These are phyloP conservation scores for Hassar affinis DNA, from an alignment of 2,113 vertebrate genomes.

Conservation along the genomic window DNA sequence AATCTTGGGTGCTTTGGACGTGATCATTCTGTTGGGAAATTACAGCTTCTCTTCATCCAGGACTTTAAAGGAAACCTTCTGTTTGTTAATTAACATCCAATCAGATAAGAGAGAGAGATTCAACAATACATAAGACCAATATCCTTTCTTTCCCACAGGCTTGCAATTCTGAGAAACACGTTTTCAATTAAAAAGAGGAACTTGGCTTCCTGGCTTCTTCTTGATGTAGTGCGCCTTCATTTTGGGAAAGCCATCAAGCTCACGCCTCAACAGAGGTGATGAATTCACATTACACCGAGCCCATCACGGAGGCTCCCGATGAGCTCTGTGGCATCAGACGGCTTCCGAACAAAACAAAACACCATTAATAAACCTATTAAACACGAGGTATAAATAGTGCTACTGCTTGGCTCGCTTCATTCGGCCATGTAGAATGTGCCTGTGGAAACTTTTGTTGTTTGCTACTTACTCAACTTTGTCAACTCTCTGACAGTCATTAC, in stretches of 20 bases:
- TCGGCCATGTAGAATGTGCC: conserved; percentile 30
- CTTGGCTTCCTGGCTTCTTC: conserved; percentile 66
- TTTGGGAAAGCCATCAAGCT: conserved; percentile 52
- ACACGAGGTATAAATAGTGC: conserved; percentile 61
- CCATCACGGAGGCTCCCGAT: conserved; percentile 47
- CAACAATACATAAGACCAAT: conserved; percentile 68
- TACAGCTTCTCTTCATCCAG: conserved; percentile 48
- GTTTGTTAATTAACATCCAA: conserved; percentile 72
- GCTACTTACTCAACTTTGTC: conserved; percentile 21
- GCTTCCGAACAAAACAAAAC: conserved; percentile 59
- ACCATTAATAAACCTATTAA: conserved; percentile 65
- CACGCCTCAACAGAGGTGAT: conserved; percentile 56
- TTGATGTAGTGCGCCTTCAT: conserved; percentile 57
- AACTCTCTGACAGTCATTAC: background rate
- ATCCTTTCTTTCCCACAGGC: conserved; percentile 60
- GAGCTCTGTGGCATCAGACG: conserved; percentile 58
- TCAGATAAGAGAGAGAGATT: conserved; percentile 65
- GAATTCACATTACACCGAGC: conserved; percentile 55
- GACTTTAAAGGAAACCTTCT: conserved; percentile 59
- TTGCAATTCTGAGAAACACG: conserved; percentile 61
- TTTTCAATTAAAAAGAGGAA: conserved; percentile 69
- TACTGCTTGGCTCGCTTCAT: conserved; percentile 57
- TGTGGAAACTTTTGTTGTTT: conserved; percentile 19
- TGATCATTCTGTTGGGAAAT: conserved; percentile 27
- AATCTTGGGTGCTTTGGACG: conserved; percentile 39